phyloP scores from a whole-genome alignment of 1,140 invertebrate genomes.

The Sycobia sp. region DNA sequence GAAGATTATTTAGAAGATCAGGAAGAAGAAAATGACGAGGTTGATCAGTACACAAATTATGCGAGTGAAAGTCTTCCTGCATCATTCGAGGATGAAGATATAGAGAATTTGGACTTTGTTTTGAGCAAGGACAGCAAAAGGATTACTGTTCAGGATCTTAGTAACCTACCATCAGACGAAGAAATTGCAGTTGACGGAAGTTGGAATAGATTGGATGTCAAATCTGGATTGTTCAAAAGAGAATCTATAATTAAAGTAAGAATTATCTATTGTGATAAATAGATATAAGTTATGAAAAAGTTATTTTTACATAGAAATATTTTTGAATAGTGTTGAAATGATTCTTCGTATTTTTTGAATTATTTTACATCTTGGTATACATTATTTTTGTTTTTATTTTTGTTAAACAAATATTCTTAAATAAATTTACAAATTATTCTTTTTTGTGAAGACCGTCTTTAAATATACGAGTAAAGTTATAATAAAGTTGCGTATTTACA shows the following conservation, averaged over 20 bases:
- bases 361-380: no score
- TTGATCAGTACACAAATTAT: conserved; percentile 31
- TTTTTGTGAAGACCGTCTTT: no score
- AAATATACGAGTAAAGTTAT: no score
- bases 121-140: conserved; percentile 48
- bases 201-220: conserved; percentile 39
- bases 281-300: not conserved
- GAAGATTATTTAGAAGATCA: conserved; percentile 45
- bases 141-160: conserved; percentile 52
- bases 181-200: conserved; percentile 39
- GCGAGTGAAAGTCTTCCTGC: conserved; percentile 44
- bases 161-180: conserved; percentile 43
- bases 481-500: no score
- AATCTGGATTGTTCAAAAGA: conserved; percentile 52
- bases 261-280: no score
- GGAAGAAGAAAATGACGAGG: conserved; percentile 41
- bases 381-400: no score
- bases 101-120: conserved; percentile 44
- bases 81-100: conserved; percentile 46
- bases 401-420: no score
- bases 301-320: no score
- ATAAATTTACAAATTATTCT: no score
- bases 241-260: conserved; percentile 54
- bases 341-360: no score
- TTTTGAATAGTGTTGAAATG: no score